A percentile compares a stretch with the other conserved stretches of the same genome.
These are phyloP conservation scores for Ornithorhynchus anatinus DNA, from an alignment of 2,113 vertebrate genomes.

Conservation along the genomic window DNA sequence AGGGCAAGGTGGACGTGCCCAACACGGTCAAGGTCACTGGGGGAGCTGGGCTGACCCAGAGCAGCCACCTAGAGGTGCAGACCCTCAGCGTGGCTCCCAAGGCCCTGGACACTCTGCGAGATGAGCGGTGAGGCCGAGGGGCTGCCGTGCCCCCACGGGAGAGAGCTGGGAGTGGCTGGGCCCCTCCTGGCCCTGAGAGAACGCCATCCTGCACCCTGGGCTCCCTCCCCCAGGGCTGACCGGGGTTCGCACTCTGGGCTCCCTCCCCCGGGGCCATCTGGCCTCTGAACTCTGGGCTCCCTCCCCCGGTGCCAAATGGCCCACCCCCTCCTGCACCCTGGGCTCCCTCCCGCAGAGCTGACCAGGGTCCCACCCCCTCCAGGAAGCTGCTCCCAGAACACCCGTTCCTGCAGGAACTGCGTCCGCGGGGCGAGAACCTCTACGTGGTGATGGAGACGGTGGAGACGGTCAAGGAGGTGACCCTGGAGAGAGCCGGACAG, in stretches of 20 bases:
- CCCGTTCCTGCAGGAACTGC: constrained; percentile 56
- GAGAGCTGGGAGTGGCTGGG: not conserved
- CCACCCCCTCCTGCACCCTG: too few relatives aligned
- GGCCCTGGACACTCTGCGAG: constrained; percentile 24
- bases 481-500: constrained; percentile 13
- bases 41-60: not conserved
- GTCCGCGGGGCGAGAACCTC: not conserved
- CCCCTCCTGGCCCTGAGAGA: not conserved
- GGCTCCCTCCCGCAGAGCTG: not conserved
- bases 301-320: not conserved
- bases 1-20: constrained; percentile 21
- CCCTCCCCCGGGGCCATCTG: not conserved
- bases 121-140: constrained; percentile 52
- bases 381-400: constrained; percentile 55
- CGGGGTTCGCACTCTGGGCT: not conserved
- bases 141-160: not conserved
- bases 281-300: not conserved
- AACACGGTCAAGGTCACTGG: not conserved
- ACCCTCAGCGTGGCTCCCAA: constrained; percentile 18
- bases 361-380: not conserved
- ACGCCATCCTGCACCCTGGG: not conserved
- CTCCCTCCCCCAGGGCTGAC: not conserved
- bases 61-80: constrained; percentile 54
- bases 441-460: constrained; percentile 59
- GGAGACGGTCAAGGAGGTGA: constrained; percentile 40